These are phyloP conservation scores for Harpegnathos saltator DNA, from an alignment of 1,140 invertebrate species.

Conservation along the genomic window DNA sequence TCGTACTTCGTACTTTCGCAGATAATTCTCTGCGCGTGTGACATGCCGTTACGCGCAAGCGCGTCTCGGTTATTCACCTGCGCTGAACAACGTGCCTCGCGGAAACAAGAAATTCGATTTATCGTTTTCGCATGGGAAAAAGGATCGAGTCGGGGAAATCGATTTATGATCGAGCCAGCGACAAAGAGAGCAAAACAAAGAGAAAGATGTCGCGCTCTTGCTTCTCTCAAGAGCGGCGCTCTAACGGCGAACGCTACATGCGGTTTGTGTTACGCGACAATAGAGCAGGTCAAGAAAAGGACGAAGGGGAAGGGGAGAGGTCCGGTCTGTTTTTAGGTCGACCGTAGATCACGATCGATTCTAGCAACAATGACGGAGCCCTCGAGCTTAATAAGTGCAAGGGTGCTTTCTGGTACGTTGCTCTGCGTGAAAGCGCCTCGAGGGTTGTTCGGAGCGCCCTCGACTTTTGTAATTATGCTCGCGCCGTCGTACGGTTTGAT, in stretches of 20 bases:
- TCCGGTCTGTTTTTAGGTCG: conserved; percentile 21
- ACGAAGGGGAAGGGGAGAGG: not conserved
- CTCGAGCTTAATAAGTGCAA: conserved; percentile 46
- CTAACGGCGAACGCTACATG: not conserved
- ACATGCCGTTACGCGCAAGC: no score
- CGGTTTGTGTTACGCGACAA: conserved; percentile 3
- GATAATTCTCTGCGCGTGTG: conserved; percentile 11
- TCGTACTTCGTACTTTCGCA: conserved; percentile 16
- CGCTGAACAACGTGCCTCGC: no score
- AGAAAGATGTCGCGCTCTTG: no score
- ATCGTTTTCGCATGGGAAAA: no score
- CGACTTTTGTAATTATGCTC: conserved; percentile 63
- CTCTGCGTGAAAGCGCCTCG: conserved; percentile 44
- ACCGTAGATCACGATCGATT: conserved; percentile 45
- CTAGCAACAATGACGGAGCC: conserved; percentile 13
- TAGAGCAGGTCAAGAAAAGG: not conserved
- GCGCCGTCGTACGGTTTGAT: conserved; percentile 47
- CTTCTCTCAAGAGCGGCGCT: not conserved
- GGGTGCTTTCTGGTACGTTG: conserved; percentile 40
- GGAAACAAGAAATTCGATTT: no score
- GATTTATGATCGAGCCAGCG: no score
- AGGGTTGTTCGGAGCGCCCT: conserved; percentile 59
- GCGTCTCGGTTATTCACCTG: no score
- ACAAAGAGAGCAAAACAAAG: no score
- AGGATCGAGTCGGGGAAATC: no score